phyloP scores from a whole-genome alignment of 2,888 invertebrate genomes.

The Bhutanitis thaidina region DNA sequence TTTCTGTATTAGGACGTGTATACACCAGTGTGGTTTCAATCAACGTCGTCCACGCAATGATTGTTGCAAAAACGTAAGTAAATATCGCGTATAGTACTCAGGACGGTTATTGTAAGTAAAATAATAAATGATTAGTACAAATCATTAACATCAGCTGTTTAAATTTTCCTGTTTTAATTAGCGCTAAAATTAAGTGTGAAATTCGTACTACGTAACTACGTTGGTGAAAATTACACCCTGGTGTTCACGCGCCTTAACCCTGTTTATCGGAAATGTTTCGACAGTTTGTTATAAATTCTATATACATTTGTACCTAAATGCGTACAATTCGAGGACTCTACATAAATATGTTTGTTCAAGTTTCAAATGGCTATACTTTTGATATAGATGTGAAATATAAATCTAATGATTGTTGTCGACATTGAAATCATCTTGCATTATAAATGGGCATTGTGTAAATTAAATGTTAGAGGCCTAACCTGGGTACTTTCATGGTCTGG shows the following conservation, averaged over 20 bases:
- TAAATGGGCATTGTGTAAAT: background rate
- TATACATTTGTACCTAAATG: background rate
- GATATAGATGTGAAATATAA: conserved; percentile 11
- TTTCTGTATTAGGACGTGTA: background rate
- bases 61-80: too few species aligned
- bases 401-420: conserved; percentile 5
- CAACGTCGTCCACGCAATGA: too few species aligned
- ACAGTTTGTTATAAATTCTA: background rate
- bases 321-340: conserved; percentile 3
- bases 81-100: too few species aligned
- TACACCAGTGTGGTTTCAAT: background rate
- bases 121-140: too few species aligned
- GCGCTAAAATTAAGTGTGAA: too few species aligned
- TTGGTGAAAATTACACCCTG: background rate
- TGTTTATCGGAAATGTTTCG: background rate
- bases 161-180: too few species aligned
- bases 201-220: too few species aligned
- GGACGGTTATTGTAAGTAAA: too few species aligned
- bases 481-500: too few species aligned
- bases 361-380: conserved; percentile 18
- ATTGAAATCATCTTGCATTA: conserved; percentile 3
- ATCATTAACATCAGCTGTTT: too few species aligned
- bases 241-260: conserved; percentile 2
- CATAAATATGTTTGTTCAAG: conserved; percentile 4
- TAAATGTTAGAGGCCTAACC: conserved; percentile 4